phyloP scores from a whole-genome alignment of 2,888 invertebrate genomes.

The Xiphydria camelus region DNA sequence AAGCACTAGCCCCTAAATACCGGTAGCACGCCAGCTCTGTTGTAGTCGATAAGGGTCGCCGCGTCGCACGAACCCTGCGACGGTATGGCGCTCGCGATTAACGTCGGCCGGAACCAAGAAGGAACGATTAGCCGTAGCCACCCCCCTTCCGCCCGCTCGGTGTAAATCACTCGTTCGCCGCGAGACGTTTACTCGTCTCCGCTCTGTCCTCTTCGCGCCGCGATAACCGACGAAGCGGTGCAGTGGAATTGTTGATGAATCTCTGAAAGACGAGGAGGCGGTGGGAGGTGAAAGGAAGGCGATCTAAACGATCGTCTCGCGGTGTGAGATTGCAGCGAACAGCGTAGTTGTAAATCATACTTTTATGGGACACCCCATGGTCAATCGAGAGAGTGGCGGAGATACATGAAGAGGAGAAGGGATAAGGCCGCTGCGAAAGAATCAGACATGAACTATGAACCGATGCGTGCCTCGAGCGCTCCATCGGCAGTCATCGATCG shows the following conservation, averaged over 20 bases:
- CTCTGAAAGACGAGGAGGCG: slow-evolving; percentile 9
- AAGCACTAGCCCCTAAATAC: too few species aligned
- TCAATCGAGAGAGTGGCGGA: slow-evolving; percentile 33
- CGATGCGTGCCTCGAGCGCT: slow-evolving; percentile 26
- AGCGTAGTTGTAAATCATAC: slow-evolving; percentile 44
- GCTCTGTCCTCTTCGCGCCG: too few species aligned
- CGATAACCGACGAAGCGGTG: too few species aligned
- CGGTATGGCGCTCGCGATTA: too few species aligned
- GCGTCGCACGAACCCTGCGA: too few species aligned
- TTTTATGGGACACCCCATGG: slow-evolving; percentile 48
- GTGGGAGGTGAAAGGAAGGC: slow-evolving; percentile 1
- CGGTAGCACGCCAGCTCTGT: too few species aligned
- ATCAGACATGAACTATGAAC: slow-evolving; percentile 37
- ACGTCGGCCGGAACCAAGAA: too few species aligned
- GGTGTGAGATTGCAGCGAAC: slow-evolving; percentile 29
- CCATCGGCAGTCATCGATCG: slow-evolving; percentile 30
- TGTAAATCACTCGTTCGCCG: too few species aligned
- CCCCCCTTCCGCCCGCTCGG: background rate
- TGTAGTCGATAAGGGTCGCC: too few species aligned
- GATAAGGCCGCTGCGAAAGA: slow-evolving; percentile 29
- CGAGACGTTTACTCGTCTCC: too few species aligned
- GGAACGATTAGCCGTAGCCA: too few species aligned
- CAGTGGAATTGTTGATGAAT: too few species aligned
- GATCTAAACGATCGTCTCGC: slow-evolving; percentile 13
- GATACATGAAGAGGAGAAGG: slow-evolving; percentile 11